Percentiles rank a stretch among this genome's conserved stretches.
These are phyloP conservation scores for Sander vitreus DNA, from an alignment of 2,113 vertebrate genomes.

Conservation along the genomic window DNA sequence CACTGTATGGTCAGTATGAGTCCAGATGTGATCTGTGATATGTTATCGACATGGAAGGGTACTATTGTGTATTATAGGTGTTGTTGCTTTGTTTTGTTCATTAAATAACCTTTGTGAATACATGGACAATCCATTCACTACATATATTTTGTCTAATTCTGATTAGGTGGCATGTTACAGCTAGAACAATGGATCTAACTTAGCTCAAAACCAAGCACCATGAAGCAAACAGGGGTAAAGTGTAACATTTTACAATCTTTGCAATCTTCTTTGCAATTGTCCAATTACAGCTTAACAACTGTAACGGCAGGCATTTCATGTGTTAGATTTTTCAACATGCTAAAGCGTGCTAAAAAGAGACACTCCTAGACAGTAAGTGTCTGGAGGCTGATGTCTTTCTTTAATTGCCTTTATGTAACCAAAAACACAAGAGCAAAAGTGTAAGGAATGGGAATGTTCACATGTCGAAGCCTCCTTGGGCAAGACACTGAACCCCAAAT, in stretches of 20 bases:
- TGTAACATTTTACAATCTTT: not conserved
- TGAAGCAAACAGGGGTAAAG: not conserved
- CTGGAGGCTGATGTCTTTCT: not conserved
- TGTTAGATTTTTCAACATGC: not conserved
- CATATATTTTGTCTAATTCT: not conserved
- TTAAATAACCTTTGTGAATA: conserved; percentile 28
- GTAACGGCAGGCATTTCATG: not conserved
- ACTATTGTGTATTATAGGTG: not conserved
- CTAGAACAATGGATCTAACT: not conserved
- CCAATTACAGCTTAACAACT: not conserved
- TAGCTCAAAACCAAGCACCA: not conserved
- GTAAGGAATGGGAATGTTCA: not conserved
- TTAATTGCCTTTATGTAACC: not conserved
- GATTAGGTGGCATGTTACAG: not conserved
- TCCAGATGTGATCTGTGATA: conserved; percentile 29
- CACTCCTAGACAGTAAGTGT: not conserved
- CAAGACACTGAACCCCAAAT: no score
- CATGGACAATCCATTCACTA: not conserved
- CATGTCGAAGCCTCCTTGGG: no score
- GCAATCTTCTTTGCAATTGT: not conserved
- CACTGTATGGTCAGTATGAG: conserved; percentile 31
- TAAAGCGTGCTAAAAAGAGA: not conserved
- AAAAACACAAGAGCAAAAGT: not conserved
- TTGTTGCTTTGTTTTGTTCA: conserved; percentile 20
- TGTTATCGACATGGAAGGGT: conserved; percentile 30